A percentile compares a stretch with the other conserved stretches of the same genome.
These are phyloP conservation scores for Blera fallax DNA, from an alignment of 2,888 invertebrate species.

Conservation along the genomic window DNA sequence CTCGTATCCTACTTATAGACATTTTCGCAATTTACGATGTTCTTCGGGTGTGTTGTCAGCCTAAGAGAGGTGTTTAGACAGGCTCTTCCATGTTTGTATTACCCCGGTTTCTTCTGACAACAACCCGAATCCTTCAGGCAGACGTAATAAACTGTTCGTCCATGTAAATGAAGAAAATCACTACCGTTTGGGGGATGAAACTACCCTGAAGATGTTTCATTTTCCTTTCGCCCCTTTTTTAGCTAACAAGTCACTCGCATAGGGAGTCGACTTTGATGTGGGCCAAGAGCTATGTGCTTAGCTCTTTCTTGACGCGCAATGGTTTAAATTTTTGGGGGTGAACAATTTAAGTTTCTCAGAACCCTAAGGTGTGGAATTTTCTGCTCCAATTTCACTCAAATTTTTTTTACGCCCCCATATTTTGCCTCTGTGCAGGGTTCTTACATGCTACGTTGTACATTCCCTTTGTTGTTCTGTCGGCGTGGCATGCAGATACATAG, in stretches of 20 bases:
- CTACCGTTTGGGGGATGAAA: constrained; percentile 32
- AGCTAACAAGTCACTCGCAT: constrained; percentile 12
- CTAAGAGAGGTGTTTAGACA: neutral
- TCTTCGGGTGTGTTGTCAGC: neutral
- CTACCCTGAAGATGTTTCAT: constrained; percentile 31
- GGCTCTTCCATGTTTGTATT: neutral
- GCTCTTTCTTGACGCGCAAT: neutral
- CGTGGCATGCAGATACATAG: neutral
- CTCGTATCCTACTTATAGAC: neutral
- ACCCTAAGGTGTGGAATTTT: constrained; percentile 53
- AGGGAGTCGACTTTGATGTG: neutral
- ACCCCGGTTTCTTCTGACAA: neutral
- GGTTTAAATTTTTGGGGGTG: constrained; percentile 9
- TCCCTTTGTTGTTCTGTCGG: constrained; percentile 12
- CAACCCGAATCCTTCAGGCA: neutral
- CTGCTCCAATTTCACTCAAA: constrained; percentile 47
- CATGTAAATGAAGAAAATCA: constrained; percentile 52
- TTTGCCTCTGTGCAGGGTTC: neutral
- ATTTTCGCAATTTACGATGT: neutral
- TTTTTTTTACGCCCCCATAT: constrained; percentile 29
- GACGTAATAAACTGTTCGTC: constrained; percentile 34
- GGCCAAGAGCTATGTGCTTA: neutral
- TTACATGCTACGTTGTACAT: neutral
- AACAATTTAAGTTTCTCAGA: constrained; percentile 21
- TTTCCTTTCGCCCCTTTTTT: neutral